Percentiles rank a stretch among this genome's conserved stretches.
These are phyloP conservation scores for Sternotherus odoratus DNA, from an alignment of 2,797 vertebrate genomes.

Conservation along the genomic window DNA sequence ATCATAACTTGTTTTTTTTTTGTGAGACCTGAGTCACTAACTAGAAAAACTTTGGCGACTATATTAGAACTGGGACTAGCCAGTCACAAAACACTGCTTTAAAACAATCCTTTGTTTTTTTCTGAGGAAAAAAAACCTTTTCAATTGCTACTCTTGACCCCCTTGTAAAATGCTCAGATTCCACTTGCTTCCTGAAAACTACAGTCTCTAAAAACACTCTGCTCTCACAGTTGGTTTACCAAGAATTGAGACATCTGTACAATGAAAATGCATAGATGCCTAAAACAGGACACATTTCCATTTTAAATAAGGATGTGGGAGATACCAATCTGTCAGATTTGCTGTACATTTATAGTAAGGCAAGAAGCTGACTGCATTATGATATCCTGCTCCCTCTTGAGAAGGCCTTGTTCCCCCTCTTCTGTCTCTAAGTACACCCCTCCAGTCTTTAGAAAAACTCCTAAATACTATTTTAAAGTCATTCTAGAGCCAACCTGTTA, in stretches of 20 bases:
- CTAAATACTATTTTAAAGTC: neutral
- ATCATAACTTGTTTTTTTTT: fast-evolving
- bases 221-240: fast-evolving
- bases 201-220: neutral
- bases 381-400: neutral
- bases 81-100: neutral
- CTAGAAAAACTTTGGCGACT: neutral
- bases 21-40: neutral
- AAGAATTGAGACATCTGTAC: neutral
- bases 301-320: neutral
- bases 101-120: neutral
- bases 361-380: neutral
- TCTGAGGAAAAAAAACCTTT: neutral
- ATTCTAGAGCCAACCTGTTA: constrained; percentile 52
- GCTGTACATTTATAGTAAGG: neutral
- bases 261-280: neutral
- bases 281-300: neutral
- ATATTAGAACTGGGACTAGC: neutral
- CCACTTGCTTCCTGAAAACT: neutral
- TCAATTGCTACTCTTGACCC: neutral
- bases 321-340: neutral
- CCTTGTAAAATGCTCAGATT: neutral
- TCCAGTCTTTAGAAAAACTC: constrained; percentile 31
- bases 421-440: constrained; percentile 24
- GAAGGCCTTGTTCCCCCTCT: neutral